phyloP scores from a whole-genome alignment of 1,140 invertebrate species.

The Bombus waltoni region DNA sequence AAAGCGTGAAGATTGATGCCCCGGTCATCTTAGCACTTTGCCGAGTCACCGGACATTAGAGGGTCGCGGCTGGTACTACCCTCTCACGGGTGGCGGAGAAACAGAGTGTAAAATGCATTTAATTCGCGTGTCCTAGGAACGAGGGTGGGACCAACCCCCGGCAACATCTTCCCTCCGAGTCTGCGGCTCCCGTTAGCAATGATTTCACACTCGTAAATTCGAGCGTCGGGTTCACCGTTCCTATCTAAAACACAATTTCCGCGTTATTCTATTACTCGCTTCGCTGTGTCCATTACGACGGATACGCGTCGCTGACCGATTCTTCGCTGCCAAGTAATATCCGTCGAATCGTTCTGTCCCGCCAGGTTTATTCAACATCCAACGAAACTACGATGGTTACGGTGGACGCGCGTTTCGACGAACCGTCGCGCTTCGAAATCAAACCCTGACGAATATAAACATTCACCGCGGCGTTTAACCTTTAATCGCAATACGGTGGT shows the following conservation, averaged over 20 bases:
- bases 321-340: not conserved
- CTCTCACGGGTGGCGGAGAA: slow-evolving; percentile 50
- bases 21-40: slow-evolving; percentile 74
- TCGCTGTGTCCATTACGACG: slow-evolving; percentile 18
- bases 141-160: slow-evolving; percentile 36
- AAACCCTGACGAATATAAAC: no score
- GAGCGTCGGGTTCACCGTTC: slow-evolving; percentile 49
- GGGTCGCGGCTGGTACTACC: slow-evolving; percentile 46
- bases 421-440: no score
- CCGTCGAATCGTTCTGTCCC: not conserved
- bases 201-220: slow-evolving; percentile 59
- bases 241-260: slow-evolving; percentile 49
- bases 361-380: no score
- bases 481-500: no score
- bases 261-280: slow-evolving; percentile 46
- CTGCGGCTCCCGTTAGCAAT: slow-evolving; percentile 33
- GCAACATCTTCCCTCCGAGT: slow-evolving; percentile 44
- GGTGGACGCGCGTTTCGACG: not conserved
- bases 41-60: slow-evolving; percentile 75
- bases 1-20: slow-evolving; percentile 75
- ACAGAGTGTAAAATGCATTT: slow-evolving; percentile 76
- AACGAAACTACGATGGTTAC: not conserved
- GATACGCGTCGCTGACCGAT: not conserved
- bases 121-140: slow-evolving; percentile 66
- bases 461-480: no score